Evolutionary conservation across 2,888 invertebrate species (phyloP).

Genomic region (Drosophila lutescens): DNA sequence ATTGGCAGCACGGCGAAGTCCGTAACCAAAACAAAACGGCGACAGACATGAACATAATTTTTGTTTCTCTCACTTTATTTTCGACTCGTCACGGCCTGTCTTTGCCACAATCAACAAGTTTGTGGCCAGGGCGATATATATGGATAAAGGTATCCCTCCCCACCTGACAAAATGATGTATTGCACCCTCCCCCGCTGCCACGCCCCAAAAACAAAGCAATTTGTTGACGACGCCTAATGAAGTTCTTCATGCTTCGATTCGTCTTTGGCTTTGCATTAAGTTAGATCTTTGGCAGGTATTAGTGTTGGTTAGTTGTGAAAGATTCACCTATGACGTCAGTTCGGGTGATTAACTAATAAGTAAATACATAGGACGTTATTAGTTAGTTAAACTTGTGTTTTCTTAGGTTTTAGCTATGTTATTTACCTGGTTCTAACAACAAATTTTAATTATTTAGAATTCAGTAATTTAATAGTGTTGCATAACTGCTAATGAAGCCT

Average conservation of each 20-base stretch:
- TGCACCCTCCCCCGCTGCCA: conserved; percentile 3
- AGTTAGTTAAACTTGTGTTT: not conserved
- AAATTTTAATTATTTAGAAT: not conserved
- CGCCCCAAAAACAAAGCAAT: conserved; percentile 35
- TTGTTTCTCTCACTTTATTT: conserved; percentile 25
- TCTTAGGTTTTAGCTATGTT: not conserved
- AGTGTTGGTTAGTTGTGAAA: not conserved
- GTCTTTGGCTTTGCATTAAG: conserved; percentile 36
- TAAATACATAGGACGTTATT: not conserved
- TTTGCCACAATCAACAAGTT: conserved; percentile 35
- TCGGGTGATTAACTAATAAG: not conserved
- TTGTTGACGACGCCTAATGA: conserved; percentile 39
- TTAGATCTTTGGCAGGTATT: conserved; percentile 9
- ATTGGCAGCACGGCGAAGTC: conserved; percentile 65
- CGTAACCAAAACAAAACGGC: conserved; percentile 70
- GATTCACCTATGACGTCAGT: not conserved
- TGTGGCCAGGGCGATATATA: conserved; percentile 16
- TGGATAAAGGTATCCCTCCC: conserved; percentile 8
- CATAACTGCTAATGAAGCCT: not conserved
- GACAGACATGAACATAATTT: conserved; percentile 42
- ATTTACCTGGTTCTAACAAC: not conserved
- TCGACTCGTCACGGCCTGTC: conserved; percentile 50
- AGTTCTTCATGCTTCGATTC: conserved; percentile 48
- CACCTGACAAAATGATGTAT: conserved; percentile 16
- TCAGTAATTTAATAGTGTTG: not conserved